Conservation (phyloP, 1,140 invertebrate species). For the Antheraea pernyi region DNA sequence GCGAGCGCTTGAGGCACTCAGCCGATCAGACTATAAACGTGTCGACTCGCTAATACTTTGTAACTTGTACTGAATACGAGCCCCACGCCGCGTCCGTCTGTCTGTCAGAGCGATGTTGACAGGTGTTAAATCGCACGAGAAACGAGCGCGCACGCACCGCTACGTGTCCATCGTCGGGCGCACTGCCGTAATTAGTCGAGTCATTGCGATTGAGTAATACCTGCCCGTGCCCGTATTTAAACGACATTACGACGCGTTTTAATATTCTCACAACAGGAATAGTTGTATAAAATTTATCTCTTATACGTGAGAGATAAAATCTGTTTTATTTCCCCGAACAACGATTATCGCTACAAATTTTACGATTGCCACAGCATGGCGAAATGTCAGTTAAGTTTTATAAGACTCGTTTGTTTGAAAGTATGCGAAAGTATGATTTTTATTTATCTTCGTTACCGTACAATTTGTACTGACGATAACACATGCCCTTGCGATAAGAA, state of each 20-base stretch:
- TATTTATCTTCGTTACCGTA: no score
- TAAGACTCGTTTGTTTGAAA: neutral
- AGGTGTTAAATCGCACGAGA: constrained; percentile 65
- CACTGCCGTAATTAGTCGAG: constrained; percentile 47
- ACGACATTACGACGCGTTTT: constrained; percentile 9
- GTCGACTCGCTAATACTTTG: constrained; percentile 1
- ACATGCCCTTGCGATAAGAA: no score
- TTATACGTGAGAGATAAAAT: constrained; percentile 1
- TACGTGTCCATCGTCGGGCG: constrained; percentile 2
- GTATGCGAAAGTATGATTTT: no score
- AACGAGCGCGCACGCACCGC: constrained; percentile 34
- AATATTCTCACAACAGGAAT: constrained; percentile 1
- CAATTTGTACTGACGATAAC: no score
- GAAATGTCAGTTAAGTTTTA: neutral
- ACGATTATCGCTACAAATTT: neutral
- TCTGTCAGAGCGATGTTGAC: constrained; percentile 56
- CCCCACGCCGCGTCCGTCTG: constrained; percentile 36
- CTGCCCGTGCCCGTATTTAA: constrained; percentile 12
- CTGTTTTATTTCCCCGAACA: neutral
- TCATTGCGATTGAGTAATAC: constrained; percentile 56
- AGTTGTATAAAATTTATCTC: neutral
- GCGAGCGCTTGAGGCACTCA: no score
- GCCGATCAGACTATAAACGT: no score
- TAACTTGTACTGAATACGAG: constrained; percentile 7
- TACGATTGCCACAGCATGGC: neutral